phyloP scores from a whole-genome alignment of 2,797 vertebrate species.

The Lepus oiostolus region DNA sequence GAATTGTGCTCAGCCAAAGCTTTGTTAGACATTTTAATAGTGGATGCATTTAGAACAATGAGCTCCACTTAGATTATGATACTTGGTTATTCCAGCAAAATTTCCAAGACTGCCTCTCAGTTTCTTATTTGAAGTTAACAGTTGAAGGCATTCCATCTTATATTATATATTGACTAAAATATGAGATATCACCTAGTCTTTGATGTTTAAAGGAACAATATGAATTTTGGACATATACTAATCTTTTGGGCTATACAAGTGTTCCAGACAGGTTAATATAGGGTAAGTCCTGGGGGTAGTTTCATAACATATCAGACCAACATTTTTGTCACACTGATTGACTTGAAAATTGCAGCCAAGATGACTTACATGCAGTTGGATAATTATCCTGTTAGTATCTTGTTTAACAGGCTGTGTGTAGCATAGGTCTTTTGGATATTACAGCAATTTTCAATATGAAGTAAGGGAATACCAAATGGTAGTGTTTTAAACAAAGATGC shows the following conservation, averaged over 20 bases:
- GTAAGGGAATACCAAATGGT: neutral
- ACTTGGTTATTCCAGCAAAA: neutral
- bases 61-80: neutral
- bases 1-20: neutral
- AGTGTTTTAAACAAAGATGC: conserved; percentile 41
- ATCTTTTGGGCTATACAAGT: neutral
- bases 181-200: neutral
- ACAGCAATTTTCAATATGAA: conserved; percentile 8
- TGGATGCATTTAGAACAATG: neutral
- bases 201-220: neutral
- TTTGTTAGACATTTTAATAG: neutral
- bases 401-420: neutral
- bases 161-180: neutral
- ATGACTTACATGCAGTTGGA: neutral
- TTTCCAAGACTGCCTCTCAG: neutral
- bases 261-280: neutral
- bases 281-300: neutral
- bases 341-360: conserved; percentile 37
- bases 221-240: neutral
- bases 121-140: conserved; percentile 10
- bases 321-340: neutral
- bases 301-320: conserved; percentile 5
- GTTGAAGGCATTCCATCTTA: neutral
- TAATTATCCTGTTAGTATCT: neutral
- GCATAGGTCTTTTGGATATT: neutral